A percentile compares a stretch with the other conserved stretches of the same genome.
phyloP scores from a whole-genome alignment of 2,888 invertebrate genomes.

The Pocota personata region DNA sequence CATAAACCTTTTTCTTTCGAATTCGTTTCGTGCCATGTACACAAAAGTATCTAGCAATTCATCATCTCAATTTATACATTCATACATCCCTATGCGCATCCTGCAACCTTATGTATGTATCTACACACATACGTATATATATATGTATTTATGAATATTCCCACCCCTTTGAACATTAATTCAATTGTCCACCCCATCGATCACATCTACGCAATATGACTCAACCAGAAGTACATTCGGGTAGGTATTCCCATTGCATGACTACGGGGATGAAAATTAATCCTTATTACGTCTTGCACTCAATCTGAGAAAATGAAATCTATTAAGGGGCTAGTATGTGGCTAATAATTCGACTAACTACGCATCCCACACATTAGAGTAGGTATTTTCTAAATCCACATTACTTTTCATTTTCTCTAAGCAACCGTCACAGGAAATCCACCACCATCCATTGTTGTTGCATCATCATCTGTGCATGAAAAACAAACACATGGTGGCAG shows the following conservation, averaged over 20 bases:
- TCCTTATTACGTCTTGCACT: neutral
- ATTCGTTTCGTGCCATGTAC: neutral
- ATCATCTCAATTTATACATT: neutral
- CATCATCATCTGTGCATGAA: constrained; percentile 4
- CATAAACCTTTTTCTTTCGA: too few relatives aligned
- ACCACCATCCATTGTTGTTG: constrained; percentile 19
- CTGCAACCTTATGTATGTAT: too few relatives aligned
- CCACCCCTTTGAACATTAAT: neutral
- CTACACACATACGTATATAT: neutral
- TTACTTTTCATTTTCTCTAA: neutral
- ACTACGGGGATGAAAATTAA: constrained; percentile 22
- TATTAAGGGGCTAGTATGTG: neutral
- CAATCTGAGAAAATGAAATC: neutral
- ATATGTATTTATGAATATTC: neutral
- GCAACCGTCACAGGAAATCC: constrained; percentile 1
- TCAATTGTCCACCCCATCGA: neutral
- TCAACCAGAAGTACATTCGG: neutral
- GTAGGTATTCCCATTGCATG: constrained; percentile 9
- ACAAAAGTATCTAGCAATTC: neutral
- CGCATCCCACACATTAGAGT: neutral
- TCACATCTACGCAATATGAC: neutral
- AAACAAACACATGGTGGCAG: constrained; percentile 11
- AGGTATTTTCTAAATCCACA: neutral
- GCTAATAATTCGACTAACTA: neutral
- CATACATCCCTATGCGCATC: too few relatives aligned